Base-by-base conservation (phyloP, 2,113 vertebrate genomes). In the Menura novaehollandiae region DNA sequence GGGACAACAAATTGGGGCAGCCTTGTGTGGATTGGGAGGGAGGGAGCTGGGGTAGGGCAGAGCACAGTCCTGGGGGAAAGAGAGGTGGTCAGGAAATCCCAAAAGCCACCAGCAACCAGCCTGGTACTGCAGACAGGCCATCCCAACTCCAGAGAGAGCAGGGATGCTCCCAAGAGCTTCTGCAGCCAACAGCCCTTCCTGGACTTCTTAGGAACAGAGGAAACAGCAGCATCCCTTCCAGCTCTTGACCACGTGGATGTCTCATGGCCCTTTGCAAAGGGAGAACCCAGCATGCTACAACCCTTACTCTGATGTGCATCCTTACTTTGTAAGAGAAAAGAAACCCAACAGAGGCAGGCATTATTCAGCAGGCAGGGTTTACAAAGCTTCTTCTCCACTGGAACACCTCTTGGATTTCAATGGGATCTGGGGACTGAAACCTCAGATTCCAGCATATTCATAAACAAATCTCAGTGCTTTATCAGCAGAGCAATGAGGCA, bases 261-360 rank as follows among this genome's bases (percentile, higher is more conserved):
- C 60, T 67, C 5, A 0, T 3, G 12, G 51, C 11, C 68, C 24
- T 30, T 22, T 2, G 7, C 28, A 68, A 33, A 90, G 41, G 27
- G 22, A 88, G 32, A 76, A 35, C 24, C 17, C 33, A 47, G 17
- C 26, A 44, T 0, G 1, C 21, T 13, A 37, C 35, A 59, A 8
- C 46, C 17, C 32, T 41, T 14, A 11, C 52, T 71, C 20, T 39
- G 13, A 69, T 32, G 10, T 33, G 18, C 10, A 11, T 5, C 24
- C 10, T 7, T 33, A 28, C 30, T 41, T n/a, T 1, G 0, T 9
- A 51, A 37, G 11, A 13, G n/a, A 35, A 62, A 33, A 80, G 39
- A 75, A 84, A 39, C 13, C 33, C 7, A 9, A 14, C 16, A 49
- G 18, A 84, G 24, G 49, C 24, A 22, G 44, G 32, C 53, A 53